Evolutionary conservation across 2,113 vertebrate genomes (phyloP).

Genomic region (Oreochromis aureus): DNA sequence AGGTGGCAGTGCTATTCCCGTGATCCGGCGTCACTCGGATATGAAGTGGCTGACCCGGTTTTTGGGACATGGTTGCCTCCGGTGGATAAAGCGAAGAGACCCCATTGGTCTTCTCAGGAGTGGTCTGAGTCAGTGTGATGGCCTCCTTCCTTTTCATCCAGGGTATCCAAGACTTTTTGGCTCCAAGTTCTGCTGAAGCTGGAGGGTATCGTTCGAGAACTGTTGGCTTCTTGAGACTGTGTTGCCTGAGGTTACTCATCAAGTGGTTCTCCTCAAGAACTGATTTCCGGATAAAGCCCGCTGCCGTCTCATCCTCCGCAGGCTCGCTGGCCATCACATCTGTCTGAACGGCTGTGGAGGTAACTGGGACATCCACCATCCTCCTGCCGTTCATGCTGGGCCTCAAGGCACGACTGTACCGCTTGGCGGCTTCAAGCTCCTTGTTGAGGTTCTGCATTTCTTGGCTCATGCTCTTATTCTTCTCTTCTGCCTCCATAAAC

Average conservation of each 20-base stretch:
- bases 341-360: constrained; percentile 87
- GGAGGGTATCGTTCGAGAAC: constrained; percentile 88
- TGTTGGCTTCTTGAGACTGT: constrained; percentile 78
- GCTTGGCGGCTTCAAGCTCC: constrained; percentile 85
- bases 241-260: constrained; percentile 91
- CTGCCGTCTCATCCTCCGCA: constrained; percentile 84
- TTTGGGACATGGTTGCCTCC: constrained; percentile 78
- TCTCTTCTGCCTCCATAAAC: constrained; percentile 84
- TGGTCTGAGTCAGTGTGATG: constrained; percentile 38
- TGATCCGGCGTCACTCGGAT: constrained; percentile 91
- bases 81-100: constrained; percentile 39
- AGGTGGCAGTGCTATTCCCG: constrained; percentile 84
- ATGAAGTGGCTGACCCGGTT: constrained; percentile 85
- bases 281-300: constrained; percentile 90
- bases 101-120: constrained; percentile 66
- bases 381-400: constrained; percentile 84
- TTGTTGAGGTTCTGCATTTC: constrained; percentile 80
- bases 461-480: constrained; percentile 81
- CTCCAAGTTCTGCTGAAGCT: constrained; percentile 74
- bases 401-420: constrained; percentile 84
- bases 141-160: constrained; percentile 88
- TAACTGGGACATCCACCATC: constrained; percentile 83
- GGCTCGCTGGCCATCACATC: constrained; percentile 67
- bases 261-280: constrained; percentile 93
- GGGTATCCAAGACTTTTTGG: constrained; percentile 84